phyloP scores from a whole-genome alignment of 1,140 invertebrate species.

The Trinorchestia longiramus region DNA sequence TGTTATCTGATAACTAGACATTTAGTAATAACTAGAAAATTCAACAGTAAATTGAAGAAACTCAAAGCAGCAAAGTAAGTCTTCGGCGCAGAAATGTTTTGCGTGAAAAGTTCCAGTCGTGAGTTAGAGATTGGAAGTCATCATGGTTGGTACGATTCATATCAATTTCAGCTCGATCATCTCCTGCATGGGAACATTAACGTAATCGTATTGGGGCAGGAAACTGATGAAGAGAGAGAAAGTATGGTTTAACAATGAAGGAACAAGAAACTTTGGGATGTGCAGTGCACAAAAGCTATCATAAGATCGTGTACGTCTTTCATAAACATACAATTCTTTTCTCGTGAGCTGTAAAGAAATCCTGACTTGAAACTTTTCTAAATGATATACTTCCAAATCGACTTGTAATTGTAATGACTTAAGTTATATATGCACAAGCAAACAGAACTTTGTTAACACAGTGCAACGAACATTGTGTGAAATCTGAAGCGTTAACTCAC shows the following conservation, averaged over 20 bases:
- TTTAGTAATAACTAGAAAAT: not conserved
- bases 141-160: not conserved
- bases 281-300: not conserved
- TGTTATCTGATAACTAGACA: not conserved
- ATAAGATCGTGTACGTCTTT: not conserved
- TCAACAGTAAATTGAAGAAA: not conserved
- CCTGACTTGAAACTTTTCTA: not conserved
- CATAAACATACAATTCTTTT: not conserved
- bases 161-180: not conserved
- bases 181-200: not conserved
- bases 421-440: not conserved
- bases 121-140: not conserved
- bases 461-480: not conserved
- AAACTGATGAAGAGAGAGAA: not conserved
- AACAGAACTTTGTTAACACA: not conserved
- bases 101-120: not conserved
- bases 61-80: not conserved
- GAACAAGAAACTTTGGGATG: not conserved
- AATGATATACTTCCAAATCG: not conserved
- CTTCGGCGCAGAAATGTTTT: not conserved
- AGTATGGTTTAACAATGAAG: not conserved
- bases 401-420: not conserved
- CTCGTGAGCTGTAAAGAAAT: not conserved
- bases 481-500: conserved; percentile 29
- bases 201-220: not conserved